Evolutionary conservation across 2,113 vertebrate genomes (phyloP).

Genomic region (Trichomycterus rosablanca): DNA sequence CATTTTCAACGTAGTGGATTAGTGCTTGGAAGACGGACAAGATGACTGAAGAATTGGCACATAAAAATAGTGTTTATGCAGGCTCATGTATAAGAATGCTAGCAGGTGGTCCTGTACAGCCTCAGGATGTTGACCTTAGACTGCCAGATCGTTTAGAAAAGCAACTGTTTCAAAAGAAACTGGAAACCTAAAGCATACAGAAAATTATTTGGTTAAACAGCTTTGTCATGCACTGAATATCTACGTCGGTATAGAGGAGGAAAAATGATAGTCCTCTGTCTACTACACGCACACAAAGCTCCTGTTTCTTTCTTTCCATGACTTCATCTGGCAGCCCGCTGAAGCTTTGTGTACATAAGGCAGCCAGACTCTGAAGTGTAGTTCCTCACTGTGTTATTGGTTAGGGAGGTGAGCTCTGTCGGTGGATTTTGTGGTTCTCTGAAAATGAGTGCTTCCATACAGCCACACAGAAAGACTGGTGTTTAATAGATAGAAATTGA

Average conservation of each 20-base stretch:
- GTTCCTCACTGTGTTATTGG: constrained; percentile 12
- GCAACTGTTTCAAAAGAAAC: constrained; percentile 15
- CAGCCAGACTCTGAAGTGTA: constrained; percentile 26
- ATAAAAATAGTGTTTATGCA: too few species aligned
- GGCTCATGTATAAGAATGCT: too few species aligned
- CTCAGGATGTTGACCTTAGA: constrained; percentile 3
- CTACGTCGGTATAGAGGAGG: constrained; percentile 21
- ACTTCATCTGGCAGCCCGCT: constrained; percentile 42
- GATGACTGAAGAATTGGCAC: constrained; percentile 10
- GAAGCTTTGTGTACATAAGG: constrained; percentile 43
- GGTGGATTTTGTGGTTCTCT: background rate
- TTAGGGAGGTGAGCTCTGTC: background rate
- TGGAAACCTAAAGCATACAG: background rate
- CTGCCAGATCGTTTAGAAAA: constrained; percentile 11
- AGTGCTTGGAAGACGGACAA: background rate
- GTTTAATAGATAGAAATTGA: too few species aligned
- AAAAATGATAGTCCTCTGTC: constrained; percentile 36
- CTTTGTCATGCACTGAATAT: constrained; percentile 13
- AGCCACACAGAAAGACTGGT: too few species aligned
- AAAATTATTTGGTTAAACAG: constrained; percentile 1
- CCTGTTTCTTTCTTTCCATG: constrained; percentile 44
- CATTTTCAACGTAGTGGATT: constrained; percentile 20
- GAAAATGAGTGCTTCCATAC: background rate
- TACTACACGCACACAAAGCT: constrained; percentile 32
- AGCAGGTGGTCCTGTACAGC: constrained; percentile 17